phyloP scores from a whole-genome alignment of 2,888 invertebrate genomes.

The Gerris lacustris region DNA sequence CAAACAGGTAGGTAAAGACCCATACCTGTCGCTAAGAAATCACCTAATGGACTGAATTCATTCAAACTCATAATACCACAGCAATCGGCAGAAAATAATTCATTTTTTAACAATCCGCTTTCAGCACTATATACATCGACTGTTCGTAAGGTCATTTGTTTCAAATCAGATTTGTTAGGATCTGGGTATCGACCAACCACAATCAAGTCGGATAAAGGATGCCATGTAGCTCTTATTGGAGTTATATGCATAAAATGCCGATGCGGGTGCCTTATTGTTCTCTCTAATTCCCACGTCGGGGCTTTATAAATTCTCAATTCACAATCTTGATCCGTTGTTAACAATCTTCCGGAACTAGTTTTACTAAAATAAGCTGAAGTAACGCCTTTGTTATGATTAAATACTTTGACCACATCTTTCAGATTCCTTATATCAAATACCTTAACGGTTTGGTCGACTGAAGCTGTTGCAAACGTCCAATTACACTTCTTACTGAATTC shows the following conservation, averaged over 20 bases:
- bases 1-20: constrained; percentile 20
- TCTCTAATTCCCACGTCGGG: constrained; percentile 36
- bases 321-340: constrained; percentile 37
- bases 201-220: constrained; percentile 37
- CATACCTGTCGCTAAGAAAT: constrained; percentile 31
- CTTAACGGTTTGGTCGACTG: constrained; percentile 30
- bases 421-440: constrained; percentile 31
- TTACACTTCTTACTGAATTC: constrained; percentile 29
- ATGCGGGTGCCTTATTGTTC: constrained; percentile 37
- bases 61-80: constrained; percentile 34
- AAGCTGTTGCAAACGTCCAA: constrained; percentile 29
- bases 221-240: constrained; percentile 39
- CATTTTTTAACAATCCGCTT: constrained; percentile 32
- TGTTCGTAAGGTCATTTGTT: constrained; percentile 32
- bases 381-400: constrained; percentile 25
- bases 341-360: constrained; percentile 35
- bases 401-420: constrained; percentile 11
- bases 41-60: constrained; percentile 35
- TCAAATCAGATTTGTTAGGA: constrained; percentile 32
- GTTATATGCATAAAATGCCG: constrained; percentile 39
- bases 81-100: constrained; percentile 29
- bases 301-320: constrained; percentile 34
- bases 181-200: constrained; percentile 39
- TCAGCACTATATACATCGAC: constrained; percentile 37
- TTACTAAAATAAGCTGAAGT: constrained; percentile 33